These are phyloP conservation scores for Cyclophora albipunctata DNA, from an alignment of 2,888 invertebrate species.

Conservation along the genomic window DNA sequence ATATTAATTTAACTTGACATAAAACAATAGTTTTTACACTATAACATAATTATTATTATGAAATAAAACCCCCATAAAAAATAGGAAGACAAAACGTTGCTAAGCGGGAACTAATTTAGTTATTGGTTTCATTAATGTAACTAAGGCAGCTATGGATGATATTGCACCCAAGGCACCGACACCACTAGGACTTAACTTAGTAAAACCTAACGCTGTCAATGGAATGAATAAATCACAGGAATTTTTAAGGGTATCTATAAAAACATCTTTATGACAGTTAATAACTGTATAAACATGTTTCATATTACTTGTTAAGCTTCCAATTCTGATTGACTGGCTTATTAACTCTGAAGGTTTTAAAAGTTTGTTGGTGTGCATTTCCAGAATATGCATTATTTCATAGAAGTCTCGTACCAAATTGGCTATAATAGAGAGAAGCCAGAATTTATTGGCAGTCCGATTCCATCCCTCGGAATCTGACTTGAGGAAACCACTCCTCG, in stretches of 20 bases:
- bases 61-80: too few relatives aligned
- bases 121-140: slow-evolving; percentile 84
- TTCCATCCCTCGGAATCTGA: slow-evolving; percentile 87
- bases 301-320: slow-evolving; percentile 35
- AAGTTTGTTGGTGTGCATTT: slow-evolving; percentile 54
- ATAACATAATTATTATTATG: too few relatives aligned
- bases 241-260: slow-evolving; percentile 90
- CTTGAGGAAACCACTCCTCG: slow-evolving; percentile 80
- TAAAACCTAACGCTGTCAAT: slow-evolving; percentile 85
- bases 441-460: slow-evolving; percentile 84
- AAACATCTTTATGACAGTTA: slow-evolving; percentile 76
- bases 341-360: slow-evolving; percentile 60
- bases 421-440: slow-evolving; percentile 87
- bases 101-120: slow-evolving; percentile 81
- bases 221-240: slow-evolving; percentile 91
- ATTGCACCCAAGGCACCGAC: slow-evolving; percentile 86
- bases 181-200: slow-evolving; percentile 84
- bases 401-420: slow-evolving; percentile 89
- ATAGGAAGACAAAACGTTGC: slow-evolving; percentile 4
- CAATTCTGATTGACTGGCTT: slow-evolving; percentile 36
- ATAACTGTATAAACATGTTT: slow-evolving; percentile 45
- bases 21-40: too few relatives aligned
- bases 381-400: slow-evolving; percentile 81
- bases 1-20: too few relatives aligned
- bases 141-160: slow-evolving; percentile 87